phyloP scores from a whole-genome alignment of 64 coral and sea anemone genomes.

The Platygyra sinensis region DNA sequence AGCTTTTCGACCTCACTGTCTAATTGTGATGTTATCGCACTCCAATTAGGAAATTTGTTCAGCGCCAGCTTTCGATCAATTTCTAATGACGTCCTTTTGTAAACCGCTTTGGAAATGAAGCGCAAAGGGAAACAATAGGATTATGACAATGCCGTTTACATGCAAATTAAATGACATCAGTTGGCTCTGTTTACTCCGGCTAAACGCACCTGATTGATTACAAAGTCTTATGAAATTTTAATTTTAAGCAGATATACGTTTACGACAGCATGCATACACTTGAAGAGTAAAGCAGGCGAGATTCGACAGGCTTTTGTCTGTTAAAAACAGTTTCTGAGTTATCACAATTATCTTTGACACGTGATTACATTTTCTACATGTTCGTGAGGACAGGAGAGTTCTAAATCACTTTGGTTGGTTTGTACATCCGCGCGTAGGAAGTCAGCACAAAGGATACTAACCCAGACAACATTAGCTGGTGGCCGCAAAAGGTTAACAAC shows the following conservation, averaged over 20 bases:
- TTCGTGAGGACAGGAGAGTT: background rate
- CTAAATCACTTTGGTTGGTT: background rate
- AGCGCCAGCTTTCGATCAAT: background rate
- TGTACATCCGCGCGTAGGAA: background rate
- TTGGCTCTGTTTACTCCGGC: background rate
- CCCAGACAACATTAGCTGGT: background rate
- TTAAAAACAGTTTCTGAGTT: background rate
- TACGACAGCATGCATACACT: slow-evolving; percentile 2
- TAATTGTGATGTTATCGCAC: too few relatives aligned
- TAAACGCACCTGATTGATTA: background rate
- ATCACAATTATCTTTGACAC: background rate
- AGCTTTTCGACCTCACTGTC: too few relatives aligned
- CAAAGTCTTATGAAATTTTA: slow-evolving; percentile 10
- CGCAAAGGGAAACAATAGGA: background rate
- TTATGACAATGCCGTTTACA: slow-evolving; percentile 31
- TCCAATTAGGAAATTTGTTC: too few relatives aligned
- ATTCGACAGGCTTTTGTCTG: background rate
- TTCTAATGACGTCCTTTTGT: slow-evolving; percentile 24
- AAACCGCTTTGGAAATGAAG: slow-evolving; percentile 26
- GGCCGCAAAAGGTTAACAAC: background rate
- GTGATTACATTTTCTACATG: slow-evolving; percentile 11
- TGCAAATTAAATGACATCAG: slow-evolving; percentile 6
- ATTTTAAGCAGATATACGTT: slow-evolving; percentile 19
- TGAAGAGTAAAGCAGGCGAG: background rate
- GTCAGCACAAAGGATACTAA: background rate